Percentiles rank a stretch among this genome's conserved stretches.
Evolutionary conservation across 1,140 invertebrate genomes (phyloP).

Genomic region (Wasmannia auropunctata): DNA sequence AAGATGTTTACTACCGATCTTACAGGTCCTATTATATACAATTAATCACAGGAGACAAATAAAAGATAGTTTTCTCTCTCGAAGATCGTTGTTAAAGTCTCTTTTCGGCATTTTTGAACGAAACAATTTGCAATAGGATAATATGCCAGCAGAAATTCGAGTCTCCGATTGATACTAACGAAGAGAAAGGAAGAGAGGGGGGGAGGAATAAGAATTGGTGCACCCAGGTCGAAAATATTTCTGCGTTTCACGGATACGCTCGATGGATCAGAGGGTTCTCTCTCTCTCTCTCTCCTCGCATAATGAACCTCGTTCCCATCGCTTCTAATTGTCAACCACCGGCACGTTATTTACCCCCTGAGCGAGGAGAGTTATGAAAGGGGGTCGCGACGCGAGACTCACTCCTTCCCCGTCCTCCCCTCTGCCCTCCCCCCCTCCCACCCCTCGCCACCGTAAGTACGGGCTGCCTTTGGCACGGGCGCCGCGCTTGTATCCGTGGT

Average conservation of each 20-base stretch:
- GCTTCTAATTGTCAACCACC: slow-evolving; percentile 71
- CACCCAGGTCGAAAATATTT: slow-evolving; percentile 38
- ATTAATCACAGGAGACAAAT: neutral
- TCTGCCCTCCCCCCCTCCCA: neutral
- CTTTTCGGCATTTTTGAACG: neutral
- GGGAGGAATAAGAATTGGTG: neutral
- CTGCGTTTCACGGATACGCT: slow-evolving; percentile 22
- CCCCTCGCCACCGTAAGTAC: neutral
- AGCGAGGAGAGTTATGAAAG: slow-evolving; percentile 68
- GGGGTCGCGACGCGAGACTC: slow-evolving; percentile 23
- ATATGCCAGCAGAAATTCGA: neutral
- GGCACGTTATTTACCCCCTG: slow-evolving; percentile 72
- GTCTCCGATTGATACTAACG: neutral
- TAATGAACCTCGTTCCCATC: slow-evolving; percentile 75
- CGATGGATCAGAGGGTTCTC: slow-evolving; percentile 32
- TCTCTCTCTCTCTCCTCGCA: neutral
- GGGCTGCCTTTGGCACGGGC: slow-evolving; percentile 29
- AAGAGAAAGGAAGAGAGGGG: neutral
- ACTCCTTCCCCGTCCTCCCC: neutral
- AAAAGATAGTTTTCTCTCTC: neutral
- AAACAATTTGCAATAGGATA: neutral
- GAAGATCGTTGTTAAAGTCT: neutral
- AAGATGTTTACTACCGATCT: slow-evolving; percentile 5
- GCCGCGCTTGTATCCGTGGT: slow-evolving; percentile 81
- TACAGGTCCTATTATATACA: neutral